These are phyloP conservation scores for Xenus cinereus DNA, from an alignment of 2,113 vertebrate species.

Conservation along the genomic window DNA sequence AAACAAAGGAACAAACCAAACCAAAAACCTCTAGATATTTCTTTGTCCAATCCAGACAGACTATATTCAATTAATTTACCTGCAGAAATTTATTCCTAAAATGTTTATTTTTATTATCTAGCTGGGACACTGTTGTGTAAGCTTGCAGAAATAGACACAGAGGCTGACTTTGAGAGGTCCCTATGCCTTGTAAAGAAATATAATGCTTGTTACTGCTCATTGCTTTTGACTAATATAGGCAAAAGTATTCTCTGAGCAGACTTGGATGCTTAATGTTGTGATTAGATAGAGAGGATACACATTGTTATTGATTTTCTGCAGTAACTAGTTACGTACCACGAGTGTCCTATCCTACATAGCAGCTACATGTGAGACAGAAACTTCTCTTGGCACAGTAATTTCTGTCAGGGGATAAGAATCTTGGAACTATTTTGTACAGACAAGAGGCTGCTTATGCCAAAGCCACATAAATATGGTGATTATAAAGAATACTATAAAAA, in stretches of 20 bases:
- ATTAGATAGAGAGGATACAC: background rate
- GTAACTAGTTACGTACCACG: accelerated
- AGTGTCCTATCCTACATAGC: background rate
- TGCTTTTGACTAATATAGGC: background rate
- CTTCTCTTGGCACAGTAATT: background rate
- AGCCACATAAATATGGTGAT: background rate
- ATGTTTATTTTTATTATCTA: background rate
- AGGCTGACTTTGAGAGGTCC: background rate
- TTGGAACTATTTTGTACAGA: background rate
- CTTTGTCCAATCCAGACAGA: background rate
- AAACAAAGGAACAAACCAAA: background rate
- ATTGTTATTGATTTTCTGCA: background rate
- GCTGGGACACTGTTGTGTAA: background rate
- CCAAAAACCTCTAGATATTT: background rate
- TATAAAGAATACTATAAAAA: background rate
- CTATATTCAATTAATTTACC: background rate
- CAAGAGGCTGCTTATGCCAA: background rate
- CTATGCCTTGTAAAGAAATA: background rate
- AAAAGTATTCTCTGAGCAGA: background rate
- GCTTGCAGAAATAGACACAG: background rate
- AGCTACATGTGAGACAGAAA: background rate
- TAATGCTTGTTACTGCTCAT: background rate
- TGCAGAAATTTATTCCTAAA: background rate
- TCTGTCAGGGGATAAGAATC: background rate
- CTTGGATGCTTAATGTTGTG: background rate